Conservation (phyloP, 2,888 invertebrate species). For the Hirtodrosophila histrioides region DNA sequence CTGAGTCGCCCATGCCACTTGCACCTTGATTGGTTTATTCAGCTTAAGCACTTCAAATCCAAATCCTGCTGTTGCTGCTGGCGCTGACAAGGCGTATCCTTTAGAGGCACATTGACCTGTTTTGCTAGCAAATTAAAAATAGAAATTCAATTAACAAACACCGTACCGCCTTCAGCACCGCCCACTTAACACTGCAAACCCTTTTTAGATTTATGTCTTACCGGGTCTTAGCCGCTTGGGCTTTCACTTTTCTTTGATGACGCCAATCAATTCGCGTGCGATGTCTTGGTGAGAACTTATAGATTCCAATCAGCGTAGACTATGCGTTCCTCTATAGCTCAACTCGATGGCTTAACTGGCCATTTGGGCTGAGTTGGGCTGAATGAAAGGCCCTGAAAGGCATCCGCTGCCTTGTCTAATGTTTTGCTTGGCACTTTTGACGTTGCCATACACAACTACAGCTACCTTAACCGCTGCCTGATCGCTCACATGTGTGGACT, state of each 20-base stretch:
- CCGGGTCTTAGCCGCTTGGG: conserved; percentile 26
- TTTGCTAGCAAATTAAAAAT: conserved; percentile 56
- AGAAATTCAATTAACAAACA: conserved; percentile 69
- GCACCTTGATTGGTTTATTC: conserved; percentile 41
- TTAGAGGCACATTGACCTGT: conserved; percentile 50
- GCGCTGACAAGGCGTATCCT: conserved; percentile 35
- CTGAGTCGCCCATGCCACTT: conserved; percentile 81
- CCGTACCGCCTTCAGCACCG: conserved; percentile 17
- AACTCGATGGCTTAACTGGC: conserved; percentile 45
- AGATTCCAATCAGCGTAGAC: conserved; percentile 68
- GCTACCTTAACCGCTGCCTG: conserved; percentile 1
- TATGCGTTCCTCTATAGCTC: conserved; percentile 50
- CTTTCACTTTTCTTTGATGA: conserved; percentile 64
- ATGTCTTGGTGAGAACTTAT: conserved; percentile 51
- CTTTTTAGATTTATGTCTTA: conserved; percentile 20
- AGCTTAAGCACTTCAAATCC: conserved; percentile 15
- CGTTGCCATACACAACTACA: conserved; percentile 60
- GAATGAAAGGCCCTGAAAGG: conserved; percentile 42
- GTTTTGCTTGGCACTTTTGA: conserved; percentile 71
- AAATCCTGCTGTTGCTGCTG: conserved; percentile 11
- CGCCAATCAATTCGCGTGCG: conserved; percentile 67
- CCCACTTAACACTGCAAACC: conserved; percentile 14
- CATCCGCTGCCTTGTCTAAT: conserved; percentile 53
- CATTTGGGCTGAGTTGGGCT: conserved; percentile 52
- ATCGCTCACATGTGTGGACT: conserved; percentile 55